Evolutionary conservation across 2,797 vertebrate species (phyloP), one percentile per base, ranked within the genome.

Genomic region (Phylloscopus collybita): DNA sequence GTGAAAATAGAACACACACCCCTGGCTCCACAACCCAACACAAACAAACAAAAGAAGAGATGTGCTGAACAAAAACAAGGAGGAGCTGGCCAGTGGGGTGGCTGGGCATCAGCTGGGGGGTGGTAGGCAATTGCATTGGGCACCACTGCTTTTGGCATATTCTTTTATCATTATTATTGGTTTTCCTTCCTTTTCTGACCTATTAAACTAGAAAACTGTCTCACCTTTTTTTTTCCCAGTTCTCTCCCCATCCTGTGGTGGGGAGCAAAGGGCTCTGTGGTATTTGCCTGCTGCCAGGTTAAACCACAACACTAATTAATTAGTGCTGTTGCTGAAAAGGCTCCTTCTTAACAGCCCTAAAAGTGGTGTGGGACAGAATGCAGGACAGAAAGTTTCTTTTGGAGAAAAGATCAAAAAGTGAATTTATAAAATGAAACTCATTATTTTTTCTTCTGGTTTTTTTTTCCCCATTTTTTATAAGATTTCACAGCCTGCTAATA

Each of bases 401-500:
- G 56, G 71, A 80, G 49, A 56, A 67, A 71, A 87, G 75, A 91
- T 76, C 45, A 54, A 69, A 83, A 85, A 70, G 29, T 38, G 12
- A 23, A 1, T 32, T 83, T 90, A 92, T 92, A 50, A 53, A n/a
- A 53, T 45, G 59, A 42, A 94, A 86, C 50, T 91, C 74, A 29
- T 53, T 80, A 60, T 42, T 87, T 88, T 86, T 59, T 40, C 23
- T 82, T 45, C 45, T 54, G 9, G 10, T 83, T 75, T 75, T 84
- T 66, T 75, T 84, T 66, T n/a, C n/a, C 27, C 17, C 16, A 15
- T 32, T 88, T 94, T 86, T 88, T 51, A 30, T 51, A 20, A 38
- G 26, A 67, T 85, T 93, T 95, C 81, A 80, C 11, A 20, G 61
- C 36, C 72, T 88, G n/a, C 76, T 83, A 91, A 88, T 57, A 38